A percentile compares a stretch with the other conserved stretches of the same genome.
Conservation (phyloP, 2,113 vertebrate species). For the Chloropsis hardwickii region DNA sequence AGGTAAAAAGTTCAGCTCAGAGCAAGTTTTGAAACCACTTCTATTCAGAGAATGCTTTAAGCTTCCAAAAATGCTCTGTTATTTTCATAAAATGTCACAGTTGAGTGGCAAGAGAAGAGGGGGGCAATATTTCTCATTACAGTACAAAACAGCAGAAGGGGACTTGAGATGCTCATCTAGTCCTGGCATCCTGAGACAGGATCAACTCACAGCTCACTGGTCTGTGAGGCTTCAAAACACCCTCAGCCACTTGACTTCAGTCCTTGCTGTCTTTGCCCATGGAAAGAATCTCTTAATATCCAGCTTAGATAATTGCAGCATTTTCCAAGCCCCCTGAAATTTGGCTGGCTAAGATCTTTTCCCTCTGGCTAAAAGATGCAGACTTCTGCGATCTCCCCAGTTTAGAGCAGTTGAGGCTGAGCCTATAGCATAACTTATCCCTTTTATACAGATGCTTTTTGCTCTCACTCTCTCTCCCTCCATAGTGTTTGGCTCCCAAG, state of each 20-base stretch:
- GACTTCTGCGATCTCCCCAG: neutral
- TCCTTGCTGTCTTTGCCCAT: neutral
- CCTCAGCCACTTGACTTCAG: neutral
- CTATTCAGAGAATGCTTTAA: conserved; percentile 14
- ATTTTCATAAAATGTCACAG: neutral
- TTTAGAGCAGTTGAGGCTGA: neutral
- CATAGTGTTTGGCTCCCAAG: neutral
- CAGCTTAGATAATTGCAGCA: neutral
- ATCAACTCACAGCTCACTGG: neutral
- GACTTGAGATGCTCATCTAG: neutral
- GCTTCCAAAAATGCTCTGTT: neutral
- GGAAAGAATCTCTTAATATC: neutral
- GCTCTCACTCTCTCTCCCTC: neutral
- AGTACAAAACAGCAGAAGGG: neutral
- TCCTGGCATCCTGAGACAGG: neutral
- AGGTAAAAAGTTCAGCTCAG: neutral
- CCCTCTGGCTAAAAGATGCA: neutral
- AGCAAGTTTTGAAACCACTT: conserved; percentile 17
- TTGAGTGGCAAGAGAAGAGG: neutral
- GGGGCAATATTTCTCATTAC: neutral
- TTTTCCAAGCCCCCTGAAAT: neutral
- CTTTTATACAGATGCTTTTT: neutral
- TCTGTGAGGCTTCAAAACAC: neutral
- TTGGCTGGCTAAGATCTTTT: neutral
- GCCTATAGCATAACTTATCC: neutral